These are phyloP conservation scores for Arnoldichthys spilopterus DNA, from an alignment of 2,797 vertebrate species.

Conservation along the genomic window DNA sequence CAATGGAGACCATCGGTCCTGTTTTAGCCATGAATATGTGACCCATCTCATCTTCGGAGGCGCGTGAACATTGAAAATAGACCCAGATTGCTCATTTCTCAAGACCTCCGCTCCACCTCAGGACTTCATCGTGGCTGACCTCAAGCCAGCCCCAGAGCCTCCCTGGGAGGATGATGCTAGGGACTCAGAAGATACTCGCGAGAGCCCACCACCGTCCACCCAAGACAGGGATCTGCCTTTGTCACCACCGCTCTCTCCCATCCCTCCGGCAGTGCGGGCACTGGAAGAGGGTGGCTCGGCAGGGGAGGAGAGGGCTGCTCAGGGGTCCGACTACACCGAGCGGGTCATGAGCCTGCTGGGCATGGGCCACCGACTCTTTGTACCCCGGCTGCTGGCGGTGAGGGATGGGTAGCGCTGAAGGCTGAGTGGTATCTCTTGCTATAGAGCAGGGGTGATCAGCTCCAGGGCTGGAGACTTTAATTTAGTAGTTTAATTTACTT, in stretches of 20 bases:
- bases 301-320: slow-evolving; percentile 80
- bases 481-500: background rate
- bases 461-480: background rate
- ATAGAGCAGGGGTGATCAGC: background rate
- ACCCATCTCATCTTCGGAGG: slow-evolving; percentile 17
- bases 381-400: slow-evolving; percentile 97
- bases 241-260: slow-evolving; percentile 83
- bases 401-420: slow-evolving; percentile 64
- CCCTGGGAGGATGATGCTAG: slow-evolving; percentile 40
- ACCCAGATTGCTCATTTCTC: background rate
- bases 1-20: background rate
- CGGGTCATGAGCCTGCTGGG: slow-evolving; percentile 94
- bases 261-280: slow-evolving; percentile 83
- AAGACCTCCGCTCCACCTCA: background rate
- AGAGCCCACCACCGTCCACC: slow-evolving; percentile 80
- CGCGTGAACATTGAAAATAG: background rate
- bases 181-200: slow-evolving; percentile 73
- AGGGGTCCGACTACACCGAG: slow-evolving; percentile 89
- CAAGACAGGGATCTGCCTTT: slow-evolving; percentile 85
- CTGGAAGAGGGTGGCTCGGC: slow-evolving; percentile 82
- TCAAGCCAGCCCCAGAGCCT: slow-evolving; percentile 42
- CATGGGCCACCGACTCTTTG: slow-evolving; percentile 98
- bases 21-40: slow-evolving; percentile 6
- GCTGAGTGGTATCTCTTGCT: slow-evolving; percentile 2
- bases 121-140: slow-evolving; percentile 51